A percentile compares a stretch with the other conserved stretches of the same genome.
These are phyloP conservation scores for Dasypogon diadema DNA, from an alignment of 2,888 invertebrate genomes.

Conservation along the genomic window DNA sequence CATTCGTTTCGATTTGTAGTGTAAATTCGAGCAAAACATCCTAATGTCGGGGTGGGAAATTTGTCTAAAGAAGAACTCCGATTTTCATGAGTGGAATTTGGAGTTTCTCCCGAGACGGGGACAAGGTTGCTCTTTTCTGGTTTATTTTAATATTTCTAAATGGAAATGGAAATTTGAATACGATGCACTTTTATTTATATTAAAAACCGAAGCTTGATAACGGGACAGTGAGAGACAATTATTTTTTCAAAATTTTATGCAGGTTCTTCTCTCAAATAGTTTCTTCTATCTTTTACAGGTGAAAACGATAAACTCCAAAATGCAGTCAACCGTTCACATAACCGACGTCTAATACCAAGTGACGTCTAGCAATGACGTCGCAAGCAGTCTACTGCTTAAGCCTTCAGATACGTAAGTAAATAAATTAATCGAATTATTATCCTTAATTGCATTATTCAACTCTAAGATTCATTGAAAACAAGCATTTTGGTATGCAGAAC, in stretches of 20 bases:
- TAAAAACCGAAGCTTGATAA: no score
- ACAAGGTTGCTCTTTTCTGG: no score
- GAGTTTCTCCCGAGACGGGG: no score
- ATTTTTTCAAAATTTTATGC: no score
- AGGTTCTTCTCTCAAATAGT: no score
- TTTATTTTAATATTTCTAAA: no score
- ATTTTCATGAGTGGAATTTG: background rate
- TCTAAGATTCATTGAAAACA: background rate
- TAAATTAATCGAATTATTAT: constrained; percentile 15
- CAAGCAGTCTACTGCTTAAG: constrained; percentile 62
- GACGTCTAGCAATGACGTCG: constrained; percentile 49
- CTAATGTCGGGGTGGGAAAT: constrained; percentile 20
- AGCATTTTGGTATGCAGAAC: constrained; percentile 23
- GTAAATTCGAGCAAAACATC: constrained; percentile 38
- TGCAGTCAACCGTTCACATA: constrained; percentile 25
- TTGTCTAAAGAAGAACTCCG: constrained; percentile 6
- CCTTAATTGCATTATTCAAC: constrained; percentile 9
- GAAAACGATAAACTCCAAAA: background rate
- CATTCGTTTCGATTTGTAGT: constrained; percentile 41
- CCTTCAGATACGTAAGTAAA: constrained; percentile 65
- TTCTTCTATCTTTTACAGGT: no score
- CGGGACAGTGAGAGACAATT: no score
- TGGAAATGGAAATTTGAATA: no score
- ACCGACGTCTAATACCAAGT: constrained; percentile 31
- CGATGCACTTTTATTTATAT: no score